Evolutionary conservation across 1,140 invertebrate genomes (phyloP).

Genomic region (Pseudomyrmex pallidus): DNA sequence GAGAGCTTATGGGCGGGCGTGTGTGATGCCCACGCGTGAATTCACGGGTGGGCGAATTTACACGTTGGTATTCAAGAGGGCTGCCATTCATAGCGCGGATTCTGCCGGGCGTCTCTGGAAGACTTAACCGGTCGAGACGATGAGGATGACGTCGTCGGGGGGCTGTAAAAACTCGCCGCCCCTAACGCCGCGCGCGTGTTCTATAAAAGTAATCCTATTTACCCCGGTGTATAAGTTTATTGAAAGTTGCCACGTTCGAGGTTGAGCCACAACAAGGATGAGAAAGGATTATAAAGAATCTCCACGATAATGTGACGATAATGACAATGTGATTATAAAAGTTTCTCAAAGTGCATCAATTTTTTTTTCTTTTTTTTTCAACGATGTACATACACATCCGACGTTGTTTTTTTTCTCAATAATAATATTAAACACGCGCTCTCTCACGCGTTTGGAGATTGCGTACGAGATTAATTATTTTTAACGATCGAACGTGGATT

Average conservation of each 20-base stretch:
- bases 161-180: constrained; percentile 51
- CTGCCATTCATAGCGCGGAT: constrained; percentile 61
- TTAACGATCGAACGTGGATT: too few species aligned
- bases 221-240: constrained; percentile 50
- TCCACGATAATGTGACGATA: constrained; percentile 27
- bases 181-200: constrained; percentile 36
- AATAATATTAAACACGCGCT: neutral
- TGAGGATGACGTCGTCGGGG: constrained; percentile 58
- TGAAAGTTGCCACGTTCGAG: constrained; percentile 46
- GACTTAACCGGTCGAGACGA: constrained; percentile 57
- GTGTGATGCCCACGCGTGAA: constrained; percentile 60
- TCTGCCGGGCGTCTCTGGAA: constrained; percentile 38
- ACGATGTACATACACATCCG: neutral
- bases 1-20: constrained; percentile 12
- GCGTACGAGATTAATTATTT: too few species aligned
- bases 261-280: constrained; percentile 14
- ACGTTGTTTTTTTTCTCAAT: neutral
- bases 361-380: neutral
- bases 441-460: too few species aligned
- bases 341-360: neutral
- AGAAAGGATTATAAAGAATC: constrained; percentile 41
- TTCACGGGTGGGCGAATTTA: constrained; percentile 63
- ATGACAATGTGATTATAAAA: constrained; percentile 36
- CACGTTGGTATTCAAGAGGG: constrained; percentile 48
- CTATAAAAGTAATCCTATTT: constrained; percentile 62